phyloP scores from a whole-genome alignment of 2,888 invertebrate species.

The Ariolimax columbianus region DNA sequence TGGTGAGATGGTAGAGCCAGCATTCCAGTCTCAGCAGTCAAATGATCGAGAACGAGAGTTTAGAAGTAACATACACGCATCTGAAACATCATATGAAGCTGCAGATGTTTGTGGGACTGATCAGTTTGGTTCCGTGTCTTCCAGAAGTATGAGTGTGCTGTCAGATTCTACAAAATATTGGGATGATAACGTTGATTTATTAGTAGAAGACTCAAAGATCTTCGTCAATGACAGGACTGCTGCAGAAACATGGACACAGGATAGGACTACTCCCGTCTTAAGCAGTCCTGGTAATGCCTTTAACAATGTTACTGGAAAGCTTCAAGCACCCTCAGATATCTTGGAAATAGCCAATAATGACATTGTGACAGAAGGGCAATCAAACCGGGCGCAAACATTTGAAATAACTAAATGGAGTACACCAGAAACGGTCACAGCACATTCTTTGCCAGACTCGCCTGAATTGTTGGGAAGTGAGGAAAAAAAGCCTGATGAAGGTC shows the following conservation, averaged over 20 bases:
- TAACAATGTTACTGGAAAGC: background rate
- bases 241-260: background rate
- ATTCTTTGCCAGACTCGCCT: background rate
- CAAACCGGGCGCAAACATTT: background rate
- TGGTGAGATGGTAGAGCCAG: background rate
- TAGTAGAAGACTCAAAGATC: slow-evolving; percentile 11
- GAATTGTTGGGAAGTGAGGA: background rate
- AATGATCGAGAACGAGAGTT: background rate
- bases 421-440: background rate
- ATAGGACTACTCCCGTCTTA: background rate
- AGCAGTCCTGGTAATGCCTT: background rate
- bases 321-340: background rate
- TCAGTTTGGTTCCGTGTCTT: background rate
- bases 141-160: background rate
- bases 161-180: background rate
- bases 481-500: background rate
- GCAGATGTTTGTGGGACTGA: background rate
- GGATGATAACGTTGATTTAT: slow-evolving; percentile 22
- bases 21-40: background rate
- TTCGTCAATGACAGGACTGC: too few species aligned
- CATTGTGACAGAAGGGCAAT: background rate
- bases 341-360: background rate
- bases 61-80: background rate
- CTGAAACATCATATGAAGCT: background rate
- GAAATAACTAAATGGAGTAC: background rate